These are phyloP conservation scores for Cyclargus thomasi DNA, from an alignment of 1,140 invertebrate genomes.

Conservation along the genomic window DNA sequence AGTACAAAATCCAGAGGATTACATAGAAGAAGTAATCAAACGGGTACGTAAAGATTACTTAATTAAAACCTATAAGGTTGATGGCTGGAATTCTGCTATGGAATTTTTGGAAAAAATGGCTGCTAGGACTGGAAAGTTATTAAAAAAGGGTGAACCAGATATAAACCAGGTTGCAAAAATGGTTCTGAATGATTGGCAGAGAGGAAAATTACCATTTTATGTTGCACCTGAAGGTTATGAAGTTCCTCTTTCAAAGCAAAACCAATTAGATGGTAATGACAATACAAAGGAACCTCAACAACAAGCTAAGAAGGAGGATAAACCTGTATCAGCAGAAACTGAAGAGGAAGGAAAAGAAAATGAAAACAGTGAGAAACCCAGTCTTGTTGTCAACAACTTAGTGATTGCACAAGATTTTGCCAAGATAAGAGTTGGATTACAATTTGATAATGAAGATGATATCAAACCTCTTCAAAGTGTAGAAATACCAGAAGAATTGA, in stretches of 20 bases:
- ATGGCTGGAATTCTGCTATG: constrained; percentile 84
- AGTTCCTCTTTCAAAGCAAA: constrained; percentile 73
- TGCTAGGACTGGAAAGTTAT: constrained; percentile 88
- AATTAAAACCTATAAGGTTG: constrained; percentile 92
- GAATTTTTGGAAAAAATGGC: constrained; percentile 97
- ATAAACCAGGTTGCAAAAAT: constrained; percentile 91
- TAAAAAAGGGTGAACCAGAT: constrained; percentile 98
- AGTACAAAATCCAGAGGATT: constrained; percentile 95
- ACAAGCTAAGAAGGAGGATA: constrained; percentile 31
- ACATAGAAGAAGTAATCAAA: constrained; percentile 90
- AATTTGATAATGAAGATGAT: constrained; percentile 83
- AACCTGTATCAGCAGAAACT: constrained; percentile 26
- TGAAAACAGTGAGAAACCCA: constrained; percentile 38
- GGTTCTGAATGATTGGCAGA: constrained; percentile 99
- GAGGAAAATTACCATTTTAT: constrained; percentile 97
- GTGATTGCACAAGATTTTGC: constrained; percentile 85
- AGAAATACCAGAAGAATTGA: constrained; percentile 74
- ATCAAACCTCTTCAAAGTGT: constrained; percentile 77
- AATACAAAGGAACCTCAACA: constrained; percentile 24
- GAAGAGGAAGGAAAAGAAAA: constrained; percentile 33
- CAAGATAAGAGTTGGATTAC: constrained; percentile 85
- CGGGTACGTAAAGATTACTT: constrained; percentile 94
- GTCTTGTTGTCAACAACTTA: constrained; percentile 62
- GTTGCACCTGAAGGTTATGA: constrained; percentile 88
- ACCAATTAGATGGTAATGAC: constrained; percentile 35